These are phyloP conservation scores for Mesembrinibis cayennensis DNA, from an alignment of 2,113 vertebrate genomes.

Conservation along the genomic window DNA sequence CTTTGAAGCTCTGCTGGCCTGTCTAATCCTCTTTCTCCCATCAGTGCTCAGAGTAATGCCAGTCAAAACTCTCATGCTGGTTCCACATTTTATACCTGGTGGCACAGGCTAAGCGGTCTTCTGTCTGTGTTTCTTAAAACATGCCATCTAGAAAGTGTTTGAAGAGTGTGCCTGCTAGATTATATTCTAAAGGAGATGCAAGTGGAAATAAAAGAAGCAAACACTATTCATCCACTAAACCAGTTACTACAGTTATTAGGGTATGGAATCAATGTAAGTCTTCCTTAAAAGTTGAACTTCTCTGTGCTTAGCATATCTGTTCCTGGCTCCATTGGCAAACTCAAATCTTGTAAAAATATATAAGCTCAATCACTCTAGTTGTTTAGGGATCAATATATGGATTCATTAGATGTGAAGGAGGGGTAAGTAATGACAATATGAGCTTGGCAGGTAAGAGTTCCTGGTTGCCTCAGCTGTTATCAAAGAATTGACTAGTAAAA, in stretches of 20 bases:
- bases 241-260: neutral
- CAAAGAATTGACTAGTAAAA: neutral
- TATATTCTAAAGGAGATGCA: neutral
- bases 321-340: neutral
- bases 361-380: neutral
- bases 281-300: neutral
- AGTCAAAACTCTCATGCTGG: accelerated
- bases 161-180: neutral
- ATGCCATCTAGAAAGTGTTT: neutral
- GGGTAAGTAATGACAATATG: neutral
- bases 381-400: neutral
- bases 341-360: neutral
- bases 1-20: neutral
- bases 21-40: neutral
- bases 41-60: accelerated
- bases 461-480: neutral
- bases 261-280: neutral
- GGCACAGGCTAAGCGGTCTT: neutral
- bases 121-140: neutral
- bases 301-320: neutral
- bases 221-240: neutral
- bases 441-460: neutral
- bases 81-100: neutral
- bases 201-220: neutral
- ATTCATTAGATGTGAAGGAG: neutral